A percentile compares a stretch with the other conserved stretches of the same genome.
phyloP scores from a whole-genome alignment of 2,113 vertebrate genomes.

The Ochotona curzoniae region DNA sequence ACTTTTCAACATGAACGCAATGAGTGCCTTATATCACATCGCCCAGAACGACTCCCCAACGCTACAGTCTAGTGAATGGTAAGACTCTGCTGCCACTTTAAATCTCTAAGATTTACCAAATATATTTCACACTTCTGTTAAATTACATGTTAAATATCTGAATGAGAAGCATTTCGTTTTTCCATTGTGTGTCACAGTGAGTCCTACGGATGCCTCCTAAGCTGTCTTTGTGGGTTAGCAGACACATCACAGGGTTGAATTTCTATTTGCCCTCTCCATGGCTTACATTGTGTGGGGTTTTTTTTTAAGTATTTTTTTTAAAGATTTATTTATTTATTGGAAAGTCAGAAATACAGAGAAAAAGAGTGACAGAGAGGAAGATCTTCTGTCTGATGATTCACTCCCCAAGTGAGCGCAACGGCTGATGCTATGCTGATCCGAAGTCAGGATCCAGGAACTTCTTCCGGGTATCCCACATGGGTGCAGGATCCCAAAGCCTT shows the following conservation, averaged over 20 bases:
- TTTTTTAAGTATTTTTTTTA: too few species aligned
- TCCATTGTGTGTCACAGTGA: slow-evolving; percentile 13
- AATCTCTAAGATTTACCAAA: background rate
- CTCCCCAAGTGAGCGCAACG: too few species aligned
- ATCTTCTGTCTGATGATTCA: too few species aligned
- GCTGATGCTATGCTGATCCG: too few species aligned
- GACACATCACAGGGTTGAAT: slow-evolving; percentile 60
- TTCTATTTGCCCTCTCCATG: slow-evolving; percentile 51
- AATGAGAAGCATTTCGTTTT: slow-evolving; percentile 36
- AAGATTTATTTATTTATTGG: too few species aligned
- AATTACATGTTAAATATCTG: slow-evolving; percentile 25
- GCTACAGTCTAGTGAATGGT: slow-evolving; percentile 98
- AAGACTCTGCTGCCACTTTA: slow-evolving; percentile 83
- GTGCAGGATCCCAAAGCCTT: too few species aligned
- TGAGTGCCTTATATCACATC: slow-evolving; percentile 99
- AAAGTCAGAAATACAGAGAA: too few species aligned
- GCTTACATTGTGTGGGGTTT: background rate
- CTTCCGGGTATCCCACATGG: too few species aligned
- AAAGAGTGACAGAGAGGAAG: too few species aligned
- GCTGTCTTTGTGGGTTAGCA: background rate
- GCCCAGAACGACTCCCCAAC: slow-evolving; percentile 99
- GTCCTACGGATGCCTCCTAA: background rate
- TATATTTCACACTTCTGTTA: background rate
- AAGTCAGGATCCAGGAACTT: too few species aligned
- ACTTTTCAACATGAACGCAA: slow-evolving; percentile 99